A percentile compares a stretch with the other conserved stretches of the same genome.
These are phyloP conservation scores for Pelobates fuscus DNA, from an alignment of 2,113 vertebrate genomes.

Conservation along the genomic window DNA sequence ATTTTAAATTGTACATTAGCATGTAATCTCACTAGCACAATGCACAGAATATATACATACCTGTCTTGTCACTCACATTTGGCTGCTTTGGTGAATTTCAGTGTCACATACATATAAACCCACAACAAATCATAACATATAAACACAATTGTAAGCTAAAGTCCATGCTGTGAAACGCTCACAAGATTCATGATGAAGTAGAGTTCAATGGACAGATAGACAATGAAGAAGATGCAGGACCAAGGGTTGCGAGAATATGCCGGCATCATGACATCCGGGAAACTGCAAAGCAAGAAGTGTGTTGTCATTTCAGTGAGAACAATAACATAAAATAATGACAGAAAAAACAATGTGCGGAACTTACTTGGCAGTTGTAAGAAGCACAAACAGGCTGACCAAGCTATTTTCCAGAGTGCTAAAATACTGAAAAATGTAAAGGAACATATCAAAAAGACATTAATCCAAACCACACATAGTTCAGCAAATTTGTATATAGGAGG, in stretches of 20 bases:
- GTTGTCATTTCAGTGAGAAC: background rate
- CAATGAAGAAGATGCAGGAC: slow-evolving; percentile 97
- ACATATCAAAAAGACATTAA: background rate
- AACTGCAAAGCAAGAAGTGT: slow-evolving; percentile 65
- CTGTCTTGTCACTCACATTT: too few relatives aligned
- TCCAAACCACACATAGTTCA: background rate
- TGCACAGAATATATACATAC: too few relatives aligned
- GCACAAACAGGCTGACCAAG: slow-evolving; percentile 92
- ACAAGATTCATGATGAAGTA: slow-evolving; percentile 99
- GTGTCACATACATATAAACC: too few relatives aligned
- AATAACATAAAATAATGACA: background rate
- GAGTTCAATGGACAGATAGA: slow-evolving; percentile 97
- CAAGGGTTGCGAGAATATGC: slow-evolving; percentile 90
- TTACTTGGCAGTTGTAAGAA: slow-evolving; percentile 98
- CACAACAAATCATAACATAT: too few relatives aligned
- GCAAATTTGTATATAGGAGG: too few relatives aligned
- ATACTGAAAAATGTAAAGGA: slow-evolving; percentile 71
- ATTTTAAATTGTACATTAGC: too few relatives aligned
- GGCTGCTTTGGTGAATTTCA: too few relatives aligned
- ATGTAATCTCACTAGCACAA: too few relatives aligned
- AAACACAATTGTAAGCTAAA: too few relatives aligned
- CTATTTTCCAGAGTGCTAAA: slow-evolving; percentile 95
- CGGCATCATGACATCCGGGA: slow-evolving; percentile 98
- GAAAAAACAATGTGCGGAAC: slow-evolving; percentile 51
- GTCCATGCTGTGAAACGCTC: slow-evolving; percentile 55